Evolutionary conservation across 2,113 vertebrate species (phyloP), one percentile per base, ranked within the genome.

Genomic region (Scortum barcoo): DNA sequence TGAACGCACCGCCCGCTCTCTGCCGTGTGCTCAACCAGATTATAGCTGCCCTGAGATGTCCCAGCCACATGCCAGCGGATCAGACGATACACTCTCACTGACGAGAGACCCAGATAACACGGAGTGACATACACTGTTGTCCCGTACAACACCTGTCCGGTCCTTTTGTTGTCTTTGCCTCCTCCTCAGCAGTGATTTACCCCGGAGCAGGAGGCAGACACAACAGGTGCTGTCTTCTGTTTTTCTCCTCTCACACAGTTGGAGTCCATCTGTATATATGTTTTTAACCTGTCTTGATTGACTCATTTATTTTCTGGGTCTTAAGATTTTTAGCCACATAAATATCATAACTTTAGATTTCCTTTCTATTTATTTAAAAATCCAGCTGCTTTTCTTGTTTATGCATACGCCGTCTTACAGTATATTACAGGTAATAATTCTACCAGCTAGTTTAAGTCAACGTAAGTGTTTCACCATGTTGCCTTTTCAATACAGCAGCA

Each of bases 1-100:
- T 71, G 10, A 86, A 57, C 53, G 58, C 65, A 72, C 73, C 36
- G 79, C 50, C 72, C 72, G 62, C 84, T 76, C 81, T 81, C 82
- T 83, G 84, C 69, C 17, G 10, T 57, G 57, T 6, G 9, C 76
- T 86, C 62, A 77, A 61, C 50, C 85, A 89, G 87, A 93, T 91
- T 91, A 91, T 84, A 91, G 83, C 89, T 89, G 87, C 76, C 80
- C 78, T 72, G 76, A 89, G 83, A 92, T 58, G 78, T 90, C 85
- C 78, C 80, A 50, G 81, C 72, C 78, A 70, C 76, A 72, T 69
- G 75, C 74, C 81, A 80, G 84, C 0, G 3, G 86, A 89, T 85
- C 86, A 88, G 80, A 60, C 68, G 68, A n/a, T 76, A 80, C 82
- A 88, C 86, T 89, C 80, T 89, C 88, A 71, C 84, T 86, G 83